These are phyloP conservation scores for Troides helena DNA, from an alignment of 2,888 invertebrate genomes.

Conservation along the genomic window DNA sequence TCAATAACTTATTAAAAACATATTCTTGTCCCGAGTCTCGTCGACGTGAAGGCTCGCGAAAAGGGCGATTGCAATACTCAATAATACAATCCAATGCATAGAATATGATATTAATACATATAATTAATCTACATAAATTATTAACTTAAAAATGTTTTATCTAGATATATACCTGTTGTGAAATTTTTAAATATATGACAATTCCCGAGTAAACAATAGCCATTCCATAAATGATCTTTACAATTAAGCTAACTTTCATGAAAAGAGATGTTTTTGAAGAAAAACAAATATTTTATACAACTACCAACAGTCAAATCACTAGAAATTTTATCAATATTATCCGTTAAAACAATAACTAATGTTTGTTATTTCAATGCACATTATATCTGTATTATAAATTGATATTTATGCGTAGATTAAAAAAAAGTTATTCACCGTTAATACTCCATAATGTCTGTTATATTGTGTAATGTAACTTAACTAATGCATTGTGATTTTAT, in stretches of 20 bases:
- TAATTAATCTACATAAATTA: conserved; percentile 12
- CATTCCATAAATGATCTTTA: conserved; percentile 31
- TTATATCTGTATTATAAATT: conserved; percentile 37
- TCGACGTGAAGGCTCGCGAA: conserved; percentile 5
- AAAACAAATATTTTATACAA: background rate
- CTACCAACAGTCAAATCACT: conserved; percentile 30
- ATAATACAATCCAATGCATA: conserved; percentile 12
- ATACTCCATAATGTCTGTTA: conserved; percentile 61
- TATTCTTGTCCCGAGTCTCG: no score
- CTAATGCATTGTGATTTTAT: conserved; percentile 75
- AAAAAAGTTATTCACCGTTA: conserved; percentile 45
- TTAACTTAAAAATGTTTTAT: conserved; percentile 8
- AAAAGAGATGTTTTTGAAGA: background rate
- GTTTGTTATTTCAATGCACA: conserved; percentile 31
- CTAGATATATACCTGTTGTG: background rate
- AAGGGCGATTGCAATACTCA: conserved; percentile 29
- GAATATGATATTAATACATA: conserved; percentile 10
- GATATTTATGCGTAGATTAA: conserved; percentile 39
- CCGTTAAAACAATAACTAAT: conserved; percentile 6
- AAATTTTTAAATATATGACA: conserved; percentile 6
- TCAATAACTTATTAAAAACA: no score
- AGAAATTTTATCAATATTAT: conserved; percentile 28
- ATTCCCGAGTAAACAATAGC: conserved; percentile 8
- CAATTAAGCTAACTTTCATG: background rate
- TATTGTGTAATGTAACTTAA: conserved; percentile 53